These are phyloP conservation scores for Aselliscus stoliczkanus DNA, from an alignment of 2,797 vertebrate species.

Conservation along the genomic window DNA sequence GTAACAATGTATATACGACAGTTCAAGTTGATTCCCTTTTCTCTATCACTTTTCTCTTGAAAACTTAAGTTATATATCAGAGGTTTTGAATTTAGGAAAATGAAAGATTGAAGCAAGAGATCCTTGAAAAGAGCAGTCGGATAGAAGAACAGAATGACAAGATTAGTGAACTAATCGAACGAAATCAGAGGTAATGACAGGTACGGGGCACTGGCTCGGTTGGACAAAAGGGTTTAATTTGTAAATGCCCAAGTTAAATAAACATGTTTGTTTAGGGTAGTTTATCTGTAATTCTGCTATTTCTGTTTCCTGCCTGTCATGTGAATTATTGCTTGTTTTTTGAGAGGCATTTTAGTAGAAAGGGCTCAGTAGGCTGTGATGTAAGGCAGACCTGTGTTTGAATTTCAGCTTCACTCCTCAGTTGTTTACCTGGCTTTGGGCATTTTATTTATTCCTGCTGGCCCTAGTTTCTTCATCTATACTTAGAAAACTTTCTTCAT, in stretches of 20 bases:
- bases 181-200: slow-evolving; percentile 92
- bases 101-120: slow-evolving; percentile 95
- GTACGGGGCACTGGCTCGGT: neutral
- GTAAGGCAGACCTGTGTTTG: neutral
- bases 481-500: too few species aligned
- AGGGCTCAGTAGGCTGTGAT: neutral
- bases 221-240: neutral
- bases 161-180: slow-evolving; percentile 93
- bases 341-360: neutral
- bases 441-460: neutral
- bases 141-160: slow-evolving; percentile 97
- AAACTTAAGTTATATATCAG: neutral
- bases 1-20: neutral
- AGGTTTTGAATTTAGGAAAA: slow-evolving; percentile 88
- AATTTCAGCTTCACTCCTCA: neutral
- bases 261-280: neutral
- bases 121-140: slow-evolving; percentile 94
- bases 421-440: neutral
- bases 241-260: neutral
- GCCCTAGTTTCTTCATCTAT: neutral
- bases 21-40: slow-evolving; percentile 20
- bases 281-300: neutral
- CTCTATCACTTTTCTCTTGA: slow-evolving; percentile 24
- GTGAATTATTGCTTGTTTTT: neutral
- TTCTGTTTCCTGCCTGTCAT: neutral